A percentile compares a stretch with the other conserved stretches of the same genome.
Conservation (phyloP, 2,888 invertebrate genomes). For the Melinopterus prodromus region DNA sequence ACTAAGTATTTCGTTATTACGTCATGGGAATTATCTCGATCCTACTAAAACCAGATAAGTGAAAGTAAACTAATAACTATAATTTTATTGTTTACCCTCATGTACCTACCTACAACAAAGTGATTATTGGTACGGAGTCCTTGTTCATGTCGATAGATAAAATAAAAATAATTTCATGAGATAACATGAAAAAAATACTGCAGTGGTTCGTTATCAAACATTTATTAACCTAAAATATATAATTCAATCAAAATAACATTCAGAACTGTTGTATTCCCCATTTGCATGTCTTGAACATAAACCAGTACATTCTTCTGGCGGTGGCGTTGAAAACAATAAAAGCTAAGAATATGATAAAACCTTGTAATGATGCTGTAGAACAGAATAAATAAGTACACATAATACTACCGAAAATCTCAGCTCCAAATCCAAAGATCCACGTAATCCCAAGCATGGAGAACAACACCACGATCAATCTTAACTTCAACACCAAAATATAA, state of each 20-base stretch:
- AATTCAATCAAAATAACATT: neutral
- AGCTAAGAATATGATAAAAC: conserved; percentile 69
- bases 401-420: conserved; percentile 53
- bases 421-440: conserved; percentile 67
- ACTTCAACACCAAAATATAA: conserved; percentile 64
- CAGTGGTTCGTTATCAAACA: neutral
- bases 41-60: neutral
- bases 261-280: conserved; percentile 14
- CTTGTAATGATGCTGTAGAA: conserved; percentile 65
- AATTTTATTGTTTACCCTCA: neutral
- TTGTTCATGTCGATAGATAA: neutral
- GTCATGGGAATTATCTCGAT: neutral
- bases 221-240: neutral
- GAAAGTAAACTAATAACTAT: neutral
- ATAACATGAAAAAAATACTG: neutral
- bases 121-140: neutral
- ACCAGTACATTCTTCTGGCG: conserved; percentile 56
- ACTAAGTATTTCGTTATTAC: neutral
- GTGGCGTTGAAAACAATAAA: conserved; percentile 68
- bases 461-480: conserved; percentile 66
- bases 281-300: conserved; percentile 27
- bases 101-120: neutral
- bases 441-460: conserved; percentile 70
- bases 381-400: conserved; percentile 64
- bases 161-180: neutral